Evolutionary conservation across 2,113 vertebrate species (phyloP).

Genomic region (Bagarius yarrelli): DNA sequence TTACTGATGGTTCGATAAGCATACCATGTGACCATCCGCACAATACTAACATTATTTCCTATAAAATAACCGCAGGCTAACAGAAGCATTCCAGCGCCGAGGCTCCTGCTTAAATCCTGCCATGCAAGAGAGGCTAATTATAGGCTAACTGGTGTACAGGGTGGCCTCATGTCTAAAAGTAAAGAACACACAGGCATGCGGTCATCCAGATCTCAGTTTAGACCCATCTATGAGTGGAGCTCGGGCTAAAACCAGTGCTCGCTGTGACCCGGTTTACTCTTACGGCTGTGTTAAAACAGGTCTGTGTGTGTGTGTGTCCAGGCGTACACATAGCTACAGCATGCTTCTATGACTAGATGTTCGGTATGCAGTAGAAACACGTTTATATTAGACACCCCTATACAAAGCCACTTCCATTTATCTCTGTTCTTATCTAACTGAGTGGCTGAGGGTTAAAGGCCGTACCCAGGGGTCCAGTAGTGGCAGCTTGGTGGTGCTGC

Average conservation of each 20-base stretch:
- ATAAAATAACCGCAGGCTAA: neutral
- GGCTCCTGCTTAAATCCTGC: conserved; percentile 17
- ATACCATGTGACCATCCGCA: neutral
- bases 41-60: neutral
- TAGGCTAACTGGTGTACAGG: conserved; percentile 41
- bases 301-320: conserved; percentile 18
- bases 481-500: too few species aligned
- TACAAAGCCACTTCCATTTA: too few species aligned
- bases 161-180: conserved; percentile 49
- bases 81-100: neutral
- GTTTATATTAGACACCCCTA: too few species aligned
- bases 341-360: conserved; percentile 20
- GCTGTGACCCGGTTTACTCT: conserved; percentile 30
- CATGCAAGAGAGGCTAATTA: conserved; percentile 38
- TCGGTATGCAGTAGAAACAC: neutral
- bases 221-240: conserved; percentile 25
- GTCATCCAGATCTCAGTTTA: conserved; percentile 41
- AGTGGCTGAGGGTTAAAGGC: too few species aligned
- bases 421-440: neutral
- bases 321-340: conserved; percentile 27
- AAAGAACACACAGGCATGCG: conserved; percentile 40
- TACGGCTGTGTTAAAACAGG: conserved; percentile 31
- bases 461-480: too few species aligned
- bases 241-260: conserved; percentile 28
- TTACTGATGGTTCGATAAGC: neutral